Evolutionary conservation across 2,797 vertebrate genomes (phyloP).

Genomic region (Micropoecilia bifurca): DNA sequence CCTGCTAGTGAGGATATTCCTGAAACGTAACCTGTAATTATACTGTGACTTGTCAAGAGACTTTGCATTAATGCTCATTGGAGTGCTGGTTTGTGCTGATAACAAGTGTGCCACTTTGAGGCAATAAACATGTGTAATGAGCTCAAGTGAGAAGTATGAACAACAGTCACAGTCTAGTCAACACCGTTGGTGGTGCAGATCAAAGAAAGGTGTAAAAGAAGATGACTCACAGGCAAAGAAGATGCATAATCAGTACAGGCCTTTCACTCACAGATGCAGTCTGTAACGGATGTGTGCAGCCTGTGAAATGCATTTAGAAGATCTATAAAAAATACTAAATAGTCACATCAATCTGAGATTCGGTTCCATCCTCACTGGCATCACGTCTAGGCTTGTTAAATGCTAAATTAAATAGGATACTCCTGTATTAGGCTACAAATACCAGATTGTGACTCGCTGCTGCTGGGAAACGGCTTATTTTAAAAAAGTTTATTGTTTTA

Average conservation of each 20-base stretch:
- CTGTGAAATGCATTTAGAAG: neutral
- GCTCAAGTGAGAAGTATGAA: conserved; percentile 8
- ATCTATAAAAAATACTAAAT: neutral
- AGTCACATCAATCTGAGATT: neutral
- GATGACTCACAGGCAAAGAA: conserved; percentile 13
- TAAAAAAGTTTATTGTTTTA: neutral
- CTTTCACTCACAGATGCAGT: neutral
- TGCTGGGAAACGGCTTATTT: neutral
- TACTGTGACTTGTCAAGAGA: conserved; percentile 12
- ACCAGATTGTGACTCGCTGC: neutral
- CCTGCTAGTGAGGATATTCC: neutral
- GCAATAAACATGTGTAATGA: conserved; percentile 24
- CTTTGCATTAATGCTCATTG: conserved; percentile 8
- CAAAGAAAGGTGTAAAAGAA: conserved; percentile 7
- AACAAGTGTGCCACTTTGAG: neutral
- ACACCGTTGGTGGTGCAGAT: neutral
- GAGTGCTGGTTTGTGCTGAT: neutral
- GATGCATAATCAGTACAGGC: neutral
- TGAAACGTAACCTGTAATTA: conserved; percentile 12
- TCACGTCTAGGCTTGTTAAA: neutral
- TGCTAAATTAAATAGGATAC: neutral
- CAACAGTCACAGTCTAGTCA: neutral
- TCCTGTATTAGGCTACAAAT: neutral
- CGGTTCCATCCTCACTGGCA: neutral
- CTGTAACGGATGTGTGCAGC: neutral